Conservation (phyloP, 37 sponge, comb jelly and placozoan genomes). For the Aplysina aerophoba region DNA sequence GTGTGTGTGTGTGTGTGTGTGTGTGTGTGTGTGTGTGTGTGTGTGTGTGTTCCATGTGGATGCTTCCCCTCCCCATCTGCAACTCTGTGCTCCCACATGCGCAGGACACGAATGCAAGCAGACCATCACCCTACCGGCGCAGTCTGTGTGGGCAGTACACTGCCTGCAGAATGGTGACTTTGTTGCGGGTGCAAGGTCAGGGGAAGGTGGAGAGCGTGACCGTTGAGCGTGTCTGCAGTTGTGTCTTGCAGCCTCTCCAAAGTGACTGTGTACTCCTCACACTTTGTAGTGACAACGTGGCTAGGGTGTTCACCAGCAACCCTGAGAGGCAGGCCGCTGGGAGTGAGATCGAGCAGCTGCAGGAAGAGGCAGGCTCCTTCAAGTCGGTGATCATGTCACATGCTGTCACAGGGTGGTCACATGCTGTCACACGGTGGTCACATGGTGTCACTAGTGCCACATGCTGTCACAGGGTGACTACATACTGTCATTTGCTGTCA, state of each 20-base stretch:
- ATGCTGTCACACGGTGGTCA: no score
- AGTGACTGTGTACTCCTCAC: background rate
- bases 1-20: background rate
- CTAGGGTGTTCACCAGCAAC: slow-evolving; percentile 63
- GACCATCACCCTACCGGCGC: slow-evolving; percentile 59
- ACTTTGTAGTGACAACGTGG: slow-evolving; percentile 52
- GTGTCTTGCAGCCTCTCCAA: background rate
- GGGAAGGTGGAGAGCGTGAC: background rate
- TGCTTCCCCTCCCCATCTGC: background rate
- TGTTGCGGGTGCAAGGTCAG: slow-evolving; percentile 76
- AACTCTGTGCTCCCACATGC: background rate
- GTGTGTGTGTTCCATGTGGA: background rate
- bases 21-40: slow-evolving; percentile 9
- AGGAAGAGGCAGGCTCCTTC: slow-evolving; percentile 68
- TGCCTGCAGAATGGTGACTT: slow-evolving; percentile 70
- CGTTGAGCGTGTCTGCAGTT: no score
- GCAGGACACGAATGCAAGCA: slow-evolving; percentile 66
- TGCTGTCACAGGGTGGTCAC: no score
- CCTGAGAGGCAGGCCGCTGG: slow-evolving; percentile 47
- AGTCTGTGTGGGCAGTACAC: slow-evolving; percentile 77
- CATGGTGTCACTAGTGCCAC: no score
- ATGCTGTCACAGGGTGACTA: no score
- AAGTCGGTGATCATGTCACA: slow-evolving; percentile 38
- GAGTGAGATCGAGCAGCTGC: slow-evolving; percentile 33
- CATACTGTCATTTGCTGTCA: no score